phyloP scores from a whole-genome alignment of 2,113 vertebrate genomes.

The Dendropsophus ebraccatus region DNA sequence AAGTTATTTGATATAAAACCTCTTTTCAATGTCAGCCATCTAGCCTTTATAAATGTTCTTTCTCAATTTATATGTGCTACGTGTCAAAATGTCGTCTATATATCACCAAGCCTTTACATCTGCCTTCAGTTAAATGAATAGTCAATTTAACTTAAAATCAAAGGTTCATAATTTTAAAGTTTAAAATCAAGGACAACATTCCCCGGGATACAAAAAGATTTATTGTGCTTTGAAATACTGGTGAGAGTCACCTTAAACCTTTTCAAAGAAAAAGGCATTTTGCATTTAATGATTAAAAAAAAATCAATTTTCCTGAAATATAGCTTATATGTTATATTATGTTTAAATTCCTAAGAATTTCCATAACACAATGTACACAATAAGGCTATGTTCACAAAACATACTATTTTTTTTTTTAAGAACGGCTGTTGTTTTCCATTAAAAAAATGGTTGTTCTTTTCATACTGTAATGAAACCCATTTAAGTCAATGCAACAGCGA shows the following conservation, averaged over 20 bases:
- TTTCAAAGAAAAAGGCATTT: constrained; percentile 19
- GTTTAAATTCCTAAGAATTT: background rate
- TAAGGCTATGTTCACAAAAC: no score
- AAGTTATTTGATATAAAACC: background rate
- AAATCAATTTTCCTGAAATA: constrained; percentile 32
- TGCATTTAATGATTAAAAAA: constrained; percentile 5
- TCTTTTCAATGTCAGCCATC: constrained; percentile 8
- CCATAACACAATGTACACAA: no score
- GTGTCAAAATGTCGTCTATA: background rate
- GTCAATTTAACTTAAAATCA: constrained; percentile 46
- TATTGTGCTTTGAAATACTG: constrained; percentile 35
- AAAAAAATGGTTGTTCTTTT: no score
- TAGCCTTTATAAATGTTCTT: background rate
- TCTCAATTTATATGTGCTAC: background rate
- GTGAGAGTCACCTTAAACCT: constrained; percentile 43
- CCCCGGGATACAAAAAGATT: constrained; percentile 34
- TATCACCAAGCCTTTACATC: constrained; percentile 5
- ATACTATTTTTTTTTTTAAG: no score
- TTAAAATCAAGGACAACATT: constrained; percentile 50
- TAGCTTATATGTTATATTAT: background rate
- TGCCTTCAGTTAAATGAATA: constrained; percentile 36
- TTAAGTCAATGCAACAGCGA: no score
- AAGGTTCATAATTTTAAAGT: constrained; percentile 22
- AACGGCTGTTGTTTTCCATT: no score
- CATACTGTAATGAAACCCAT: no score